phyloP scores from a whole-genome alignment of 2,797 vertebrate species.

The Schizothorax lantsangensis region DNA sequence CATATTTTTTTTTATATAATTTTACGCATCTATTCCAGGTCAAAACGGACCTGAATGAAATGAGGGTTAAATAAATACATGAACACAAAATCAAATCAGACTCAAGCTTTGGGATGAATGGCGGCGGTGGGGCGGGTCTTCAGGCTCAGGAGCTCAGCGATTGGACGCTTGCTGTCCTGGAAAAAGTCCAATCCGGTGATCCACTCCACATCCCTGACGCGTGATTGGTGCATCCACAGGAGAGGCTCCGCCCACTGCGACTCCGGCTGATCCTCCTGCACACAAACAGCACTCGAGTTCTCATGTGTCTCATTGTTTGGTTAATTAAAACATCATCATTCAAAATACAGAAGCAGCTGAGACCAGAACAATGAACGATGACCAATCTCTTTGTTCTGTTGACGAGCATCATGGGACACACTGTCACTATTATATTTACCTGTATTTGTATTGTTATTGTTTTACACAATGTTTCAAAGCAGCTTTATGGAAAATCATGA shows the following conservation, averaged over 20 bases:
- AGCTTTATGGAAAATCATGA: neutral
- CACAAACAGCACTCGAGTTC: neutral
- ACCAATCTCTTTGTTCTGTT: neutral
- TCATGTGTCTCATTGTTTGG: neutral
- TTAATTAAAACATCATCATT: neutral
- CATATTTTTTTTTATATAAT: no score
- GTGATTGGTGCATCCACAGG: slow-evolving; percentile 80
- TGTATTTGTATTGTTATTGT: neutral
- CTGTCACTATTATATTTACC: neutral
- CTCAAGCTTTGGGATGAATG: slow-evolving; percentile 59
- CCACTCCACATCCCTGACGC: slow-evolving; percentile 79
- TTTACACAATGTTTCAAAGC: neutral
- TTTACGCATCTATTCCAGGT: no score
- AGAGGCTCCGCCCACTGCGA: slow-evolving; percentile 77
- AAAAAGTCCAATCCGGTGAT: slow-evolving; percentile 79
- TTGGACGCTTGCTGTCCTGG: slow-evolving; percentile 69
- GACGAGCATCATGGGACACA: neutral
- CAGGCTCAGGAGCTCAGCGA: slow-evolving; percentile 75
- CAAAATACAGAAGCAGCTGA: neutral
- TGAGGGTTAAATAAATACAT: neutral
- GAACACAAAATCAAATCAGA: neutral
- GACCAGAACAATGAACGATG: neutral
- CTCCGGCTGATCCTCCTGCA: slow-evolving; percentile 68
- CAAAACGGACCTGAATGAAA: no score
- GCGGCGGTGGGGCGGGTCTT: slow-evolving; percentile 79